phyloP scores from a whole-genome alignment of 53 echinoderm and acorn worm species.

The Antedon mediterranea region DNA sequence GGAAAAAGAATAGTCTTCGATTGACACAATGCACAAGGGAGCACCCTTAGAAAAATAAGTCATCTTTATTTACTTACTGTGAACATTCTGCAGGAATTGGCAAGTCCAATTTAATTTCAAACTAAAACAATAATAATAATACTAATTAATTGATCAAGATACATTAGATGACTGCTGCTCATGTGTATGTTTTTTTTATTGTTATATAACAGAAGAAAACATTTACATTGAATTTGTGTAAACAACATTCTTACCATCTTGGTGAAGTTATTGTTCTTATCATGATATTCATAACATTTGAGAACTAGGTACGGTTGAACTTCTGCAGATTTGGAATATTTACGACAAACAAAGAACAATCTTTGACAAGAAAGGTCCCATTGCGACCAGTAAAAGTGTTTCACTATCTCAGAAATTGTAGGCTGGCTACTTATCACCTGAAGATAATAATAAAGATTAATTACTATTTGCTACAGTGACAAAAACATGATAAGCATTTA shows the following conservation, averaged over 20 bases:
- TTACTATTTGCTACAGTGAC: too few relatives aligned
- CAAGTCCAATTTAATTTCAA: slow-evolving; percentile 41
- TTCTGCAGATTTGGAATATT: slow-evolving; percentile 14
- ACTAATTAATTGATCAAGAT: background rate
- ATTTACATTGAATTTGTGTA: too few relatives aligned
- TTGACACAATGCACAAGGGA: too few relatives aligned
- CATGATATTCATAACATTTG: slow-evolving; percentile 56
- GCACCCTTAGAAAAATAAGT: too few relatives aligned
- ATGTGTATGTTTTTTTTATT: too few relatives aligned
- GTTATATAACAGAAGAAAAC: too few relatives aligned
- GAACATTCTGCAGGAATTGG: slow-evolving; percentile 27
- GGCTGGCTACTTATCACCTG: slow-evolving; percentile 84
- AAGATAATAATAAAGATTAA: background rate
- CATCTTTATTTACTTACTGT: slow-evolving; percentile 14
- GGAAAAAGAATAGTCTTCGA: too few relatives aligned
- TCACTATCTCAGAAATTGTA: slow-evolving; percentile 44
- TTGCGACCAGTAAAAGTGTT: slow-evolving; percentile 80
- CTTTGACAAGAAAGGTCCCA: slow-evolving; percentile 73
- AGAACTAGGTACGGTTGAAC: slow-evolving; percentile 30
- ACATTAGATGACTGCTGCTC: too few relatives aligned
- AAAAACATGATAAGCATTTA: too few relatives aligned
- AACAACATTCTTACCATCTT: slow-evolving; percentile 34
- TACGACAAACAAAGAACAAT: slow-evolving; percentile 40
- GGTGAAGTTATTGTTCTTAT: slow-evolving; percentile 30
- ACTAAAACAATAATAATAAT: background rate